Base-by-base conservation (phyloP, 2,888 invertebrate genomes). In the Lasius fuliginosus region DNA sequence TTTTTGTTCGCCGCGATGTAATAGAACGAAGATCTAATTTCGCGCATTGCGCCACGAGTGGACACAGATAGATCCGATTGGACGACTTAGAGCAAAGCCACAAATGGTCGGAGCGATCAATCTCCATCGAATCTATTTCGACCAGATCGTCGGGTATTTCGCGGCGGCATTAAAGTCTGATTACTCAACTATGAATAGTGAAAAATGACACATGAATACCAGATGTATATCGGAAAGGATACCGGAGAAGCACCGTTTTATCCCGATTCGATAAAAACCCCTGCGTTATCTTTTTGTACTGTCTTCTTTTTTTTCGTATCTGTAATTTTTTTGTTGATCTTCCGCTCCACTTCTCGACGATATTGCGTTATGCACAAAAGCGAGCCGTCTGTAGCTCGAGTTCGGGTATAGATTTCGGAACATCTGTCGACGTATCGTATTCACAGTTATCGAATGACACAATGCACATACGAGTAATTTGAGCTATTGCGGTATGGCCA, bases 381-480 rank as follows among this genome's bases (percentile, higher is more conserved):
- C 79, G 58, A 73, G 73, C 58, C 42, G 58, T 36, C 58, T 79
- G 79, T 71, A 79, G 79, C 74, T 79, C 79, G 33, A 60, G 67
- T 79, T 79, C 79, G 58, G 76, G 73, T 71, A 79, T 79, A 27
- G 79, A 73, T 79, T 79, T 71, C 79, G 46, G 58, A 79, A 58
- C 79, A 73, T 79, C 79, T 79, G 73, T 79, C 79, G 79, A 79
- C 60, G 73, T 79, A 79, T 79, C 79, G 74, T 58, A 79, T 79
- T 79, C 79, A 79, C 58, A 79, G 79, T 79, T 79, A 71, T 79
- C 79, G 79, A 79, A 79, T 79, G 79, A 79, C 79, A 79, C 79
- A 79, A 79, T 79, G 79, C 58, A 30, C 79, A 73, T 71, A 79
- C 73, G 74, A 58, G 79, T 79, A 79, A 79, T 79, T 71, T 79